These are phyloP conservation scores for Meriones unguiculatus DNA, from an alignment of 2,113 vertebrate species.

Conservation along the genomic window DNA sequence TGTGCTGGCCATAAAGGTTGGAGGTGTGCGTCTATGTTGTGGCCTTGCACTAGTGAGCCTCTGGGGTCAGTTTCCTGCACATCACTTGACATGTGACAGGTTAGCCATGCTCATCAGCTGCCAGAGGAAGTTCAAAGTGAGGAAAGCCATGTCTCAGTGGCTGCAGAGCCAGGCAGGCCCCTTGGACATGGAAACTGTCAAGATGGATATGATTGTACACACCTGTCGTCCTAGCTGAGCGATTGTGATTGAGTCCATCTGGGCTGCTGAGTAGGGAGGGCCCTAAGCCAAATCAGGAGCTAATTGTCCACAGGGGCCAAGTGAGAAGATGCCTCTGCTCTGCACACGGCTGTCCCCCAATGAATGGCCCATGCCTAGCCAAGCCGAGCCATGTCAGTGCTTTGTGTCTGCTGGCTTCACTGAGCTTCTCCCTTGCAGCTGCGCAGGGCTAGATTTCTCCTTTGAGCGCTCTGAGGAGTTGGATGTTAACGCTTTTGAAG, in stretches of 20 bases:
- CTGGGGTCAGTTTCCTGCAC: not conserved
- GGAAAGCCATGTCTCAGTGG: not conserved
- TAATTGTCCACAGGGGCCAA: not conserved
- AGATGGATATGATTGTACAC: too few species aligned
- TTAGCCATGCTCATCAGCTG: not conserved
- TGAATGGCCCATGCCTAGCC: not conserved
- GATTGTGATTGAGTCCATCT: not conserved
- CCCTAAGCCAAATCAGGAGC: not conserved
- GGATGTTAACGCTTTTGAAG: constrained; percentile 97
- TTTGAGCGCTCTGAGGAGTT: constrained; percentile 98
- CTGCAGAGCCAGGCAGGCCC: not conserved
- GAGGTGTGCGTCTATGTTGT: not conserved
- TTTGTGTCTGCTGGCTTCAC: constrained; percentile 69
- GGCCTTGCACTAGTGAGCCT: not conserved
- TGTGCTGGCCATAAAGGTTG: not conserved
- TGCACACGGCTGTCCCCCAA: not conserved
- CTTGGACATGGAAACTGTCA: not conserved
- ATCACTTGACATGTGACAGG: not conserved
- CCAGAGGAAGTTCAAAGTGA: not conserved
- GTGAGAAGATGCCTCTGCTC: not conserved
- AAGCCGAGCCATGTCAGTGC: not conserved
- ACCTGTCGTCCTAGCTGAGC: not conserved
- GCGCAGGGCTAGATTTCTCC: constrained; percentile 98
- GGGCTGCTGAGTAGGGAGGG: too few species aligned
- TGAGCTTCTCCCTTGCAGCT: constrained; percentile 91